Evolutionary conservation across 2,113 vertebrate genomes (phyloP), one percentile per base, ranked within the genome.

Genomic region (Apus apus): DNA sequence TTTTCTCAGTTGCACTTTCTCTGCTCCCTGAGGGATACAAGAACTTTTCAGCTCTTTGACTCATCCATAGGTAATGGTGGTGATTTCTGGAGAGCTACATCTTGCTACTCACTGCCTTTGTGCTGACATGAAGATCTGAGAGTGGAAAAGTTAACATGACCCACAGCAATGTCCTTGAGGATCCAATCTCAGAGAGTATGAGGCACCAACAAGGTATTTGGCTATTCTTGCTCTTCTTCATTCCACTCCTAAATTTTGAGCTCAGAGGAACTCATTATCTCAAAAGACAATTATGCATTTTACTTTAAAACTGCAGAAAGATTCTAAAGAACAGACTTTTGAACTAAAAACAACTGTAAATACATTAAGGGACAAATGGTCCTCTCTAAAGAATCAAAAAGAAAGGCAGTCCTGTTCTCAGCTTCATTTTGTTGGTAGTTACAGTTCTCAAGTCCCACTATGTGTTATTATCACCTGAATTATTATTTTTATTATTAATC

Each of bases 161-260:
- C 1, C 2, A 51, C 1, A 3, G 29, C 5, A 5, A 4, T 36
- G 51, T 34, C 81, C 72, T 45, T 77, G 38, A 23, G 38, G 22
- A 82, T 77, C 56, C 36, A 32, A 0, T 48, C 29, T 66, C n/a
- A 82, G 46, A 85, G 54, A 46, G 13, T 58, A 34, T 32, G 66
- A 79, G 84, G 87, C 29, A 66, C 11, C 0, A 1, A 16, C 25
- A 34, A 36, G 40, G 43, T 62, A 95, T 82, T 83, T 77, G 29
- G 36, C 20, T 95, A 6, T 80, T 93, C 90, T 77, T 86, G 78
- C 21, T 76, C 43, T 66, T 90, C 90, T 89, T 96, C 85, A 87
- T 95, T 94, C 82, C 75, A 34, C 20, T 70, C 53, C 43, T 6
- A 43, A 77, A 74, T 81, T 85, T 93, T 74, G 43, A 57, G 51